Base-by-base conservation (phyloP, 2,797 vertebrate genomes). In the Helarctos malayanus region DNA sequence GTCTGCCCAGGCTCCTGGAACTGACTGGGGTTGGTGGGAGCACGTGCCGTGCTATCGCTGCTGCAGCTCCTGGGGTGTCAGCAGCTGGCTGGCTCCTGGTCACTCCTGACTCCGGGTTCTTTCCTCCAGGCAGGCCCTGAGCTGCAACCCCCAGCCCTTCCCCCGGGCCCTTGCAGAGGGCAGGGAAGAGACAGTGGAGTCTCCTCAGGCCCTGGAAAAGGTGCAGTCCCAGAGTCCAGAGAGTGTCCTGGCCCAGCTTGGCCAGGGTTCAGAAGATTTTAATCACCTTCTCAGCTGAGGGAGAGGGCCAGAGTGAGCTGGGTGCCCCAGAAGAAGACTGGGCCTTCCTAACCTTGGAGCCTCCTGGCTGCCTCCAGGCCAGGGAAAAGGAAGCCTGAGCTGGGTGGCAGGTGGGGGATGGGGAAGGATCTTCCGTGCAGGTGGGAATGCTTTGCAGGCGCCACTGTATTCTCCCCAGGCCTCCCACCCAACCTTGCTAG, bases 11-110 rank as follows among this genome's bases (percentile, higher is more conserved):
- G 61, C 59, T 73, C 25, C 29, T 47, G 0, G 0, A 54, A 65
- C 57, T 12, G 49, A 5, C 2, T 10, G 32, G 85, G 87, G 54
- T 21, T 35, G 80, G 41, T 27, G 27, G 10, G 80, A 68, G 35
- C 52, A 5, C 10, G 5, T 3, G 0, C 0, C 2, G 14, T 2
- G 3, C 81, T 1, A 10, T 25, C 23, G 56, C 41, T 82, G 59
- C 10, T 9, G 32, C 57, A 6, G 89, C 13, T 29, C 11, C 52
- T 29, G 45, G 45, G 15, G 25, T 52, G 13, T 76, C 52, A 7
- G 85, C 65, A n/a, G 23, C 49, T 49, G 7, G 57, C 25, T 16
- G 15, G 13, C 35, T 80, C 82, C 29, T 5, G 79, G 16, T 38
- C 27, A 32, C 2, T 63, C 27, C 45, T 4, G 27, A 78, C 23